Base-by-base conservation (phyloP, 2,797 vertebrate genomes). In the Hemitrygon akajei region DNA sequence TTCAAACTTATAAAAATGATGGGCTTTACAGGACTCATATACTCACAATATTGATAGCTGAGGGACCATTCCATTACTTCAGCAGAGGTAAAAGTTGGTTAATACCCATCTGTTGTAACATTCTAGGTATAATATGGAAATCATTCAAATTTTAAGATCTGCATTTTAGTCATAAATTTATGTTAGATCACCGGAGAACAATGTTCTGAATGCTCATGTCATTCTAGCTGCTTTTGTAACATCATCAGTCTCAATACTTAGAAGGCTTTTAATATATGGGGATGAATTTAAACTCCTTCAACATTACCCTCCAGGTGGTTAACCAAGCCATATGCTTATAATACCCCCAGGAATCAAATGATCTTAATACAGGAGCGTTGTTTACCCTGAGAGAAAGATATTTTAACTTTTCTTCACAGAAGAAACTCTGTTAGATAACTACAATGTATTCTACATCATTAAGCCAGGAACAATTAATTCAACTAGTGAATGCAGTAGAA, bases 51-150 rank as follows among this genome's bases (percentile, higher is more conserved):
- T 56, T 58, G 40, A 93, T 73, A 34, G 63, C n/a, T 63, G 27
- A 73, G 71, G 69, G 66, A 71, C 81, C 81, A 73, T 91, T 91
- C 66, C 69, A 47, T 1, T 71, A 27, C 25, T 30, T 73, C 69
- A 76, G 71, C 40, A 58, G 91, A 93, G 66, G 22, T 73, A 92
- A 71, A 73, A 69, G 30, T 37, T 93, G 71, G 40, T 75, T 76
- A 75, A 71, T 93, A 25, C 75, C 91, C 91, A 93, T 93, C 91
- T 93, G 91, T 93, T 93, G 56, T 25, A 75, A 76, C 71, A 69
- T 20, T 76, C 71, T 76, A 47, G 71, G 71, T 47, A 76, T 30
- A 58, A 91, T 73, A 91, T 91, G 69, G 89, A 91, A 69, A 69
- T 47, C 40, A 18, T 69, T 91, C 66, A 34, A 93, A 27, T 93